A percentile compares a stretch with the other conserved stretches of the same genome.
Conservation (phyloP, 2,113 vertebrate genomes). For the Semnornis frantzii region DNA sequence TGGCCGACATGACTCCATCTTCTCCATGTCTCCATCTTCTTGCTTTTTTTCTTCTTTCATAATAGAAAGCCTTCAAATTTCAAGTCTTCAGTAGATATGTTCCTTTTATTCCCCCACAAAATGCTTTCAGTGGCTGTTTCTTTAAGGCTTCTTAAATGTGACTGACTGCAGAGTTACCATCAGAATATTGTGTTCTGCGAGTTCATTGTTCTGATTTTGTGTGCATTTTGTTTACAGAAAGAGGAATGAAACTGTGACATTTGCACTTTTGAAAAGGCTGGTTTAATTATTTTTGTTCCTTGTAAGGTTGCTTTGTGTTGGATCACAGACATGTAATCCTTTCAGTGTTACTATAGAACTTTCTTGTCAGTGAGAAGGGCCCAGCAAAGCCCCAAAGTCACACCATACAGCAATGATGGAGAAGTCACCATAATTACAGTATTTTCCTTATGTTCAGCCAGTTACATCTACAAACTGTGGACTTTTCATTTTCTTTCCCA, state of each 20-base stretch:
- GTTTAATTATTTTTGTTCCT: not conserved
- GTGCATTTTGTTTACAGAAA: not conserved
- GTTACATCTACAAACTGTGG: slow-evolving; percentile 47
- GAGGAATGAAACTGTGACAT: not conserved
- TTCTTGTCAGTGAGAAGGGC: slow-evolving; percentile 42
- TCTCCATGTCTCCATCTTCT: not conserved
- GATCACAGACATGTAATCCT: slow-evolving; percentile 47
- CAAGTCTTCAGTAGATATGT: not conserved
- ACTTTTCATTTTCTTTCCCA: slow-evolving; percentile 75
- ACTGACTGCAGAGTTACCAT: not conserved
- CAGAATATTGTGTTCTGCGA: not conserved
- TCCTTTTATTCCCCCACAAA: not conserved
- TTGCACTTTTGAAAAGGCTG: not conserved
- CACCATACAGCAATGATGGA: slow-evolving; percentile 63
- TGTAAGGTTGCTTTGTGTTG: slow-evolving; percentile 1
- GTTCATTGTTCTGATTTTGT: not conserved
- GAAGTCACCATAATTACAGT: slow-evolving; percentile 73
- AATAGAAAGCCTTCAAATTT: not conserved
- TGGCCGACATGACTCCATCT: not conserved
- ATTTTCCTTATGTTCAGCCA: slow-evolving; percentile 50
- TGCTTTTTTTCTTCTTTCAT: not conserved
- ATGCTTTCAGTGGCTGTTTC: not conserved
- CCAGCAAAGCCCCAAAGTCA: slow-evolving; percentile 25
- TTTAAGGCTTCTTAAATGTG: not conserved
- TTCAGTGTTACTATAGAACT: slow-evolving; percentile 34